Conservation (phyloP, 2,113 vertebrate genomes). For the Patagioenas fasciata region DNA sequence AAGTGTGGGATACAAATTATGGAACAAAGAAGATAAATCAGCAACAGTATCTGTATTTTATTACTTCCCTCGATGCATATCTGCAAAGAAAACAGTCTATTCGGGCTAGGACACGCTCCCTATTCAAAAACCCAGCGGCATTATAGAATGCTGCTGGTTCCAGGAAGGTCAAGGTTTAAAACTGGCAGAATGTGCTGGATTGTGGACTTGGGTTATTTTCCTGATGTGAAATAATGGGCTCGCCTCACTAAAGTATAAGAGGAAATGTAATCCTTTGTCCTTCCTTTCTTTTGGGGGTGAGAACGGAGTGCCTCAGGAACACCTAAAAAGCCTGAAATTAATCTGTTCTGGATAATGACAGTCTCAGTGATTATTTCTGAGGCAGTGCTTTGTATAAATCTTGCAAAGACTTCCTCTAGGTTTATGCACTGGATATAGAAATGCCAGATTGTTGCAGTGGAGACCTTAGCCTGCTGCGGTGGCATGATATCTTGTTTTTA, state of each 20-base stretch:
- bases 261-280: background rate
- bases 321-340: background rate
- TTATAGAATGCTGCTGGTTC: background rate
- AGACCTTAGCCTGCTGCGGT: background rate
- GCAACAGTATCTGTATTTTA: constrained; percentile 1
- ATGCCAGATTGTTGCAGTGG: background rate
- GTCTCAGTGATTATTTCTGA: background rate
- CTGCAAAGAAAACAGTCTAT: background rate
- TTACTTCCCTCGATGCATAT: background rate
- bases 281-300: background rate
- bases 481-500: background rate
- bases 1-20: background rate
- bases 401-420: background rate
- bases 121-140: background rate
- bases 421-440: background rate
- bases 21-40: background rate
- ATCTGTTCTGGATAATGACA: background rate
- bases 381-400: background rate
- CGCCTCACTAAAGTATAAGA: background rate
- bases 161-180: background rate
- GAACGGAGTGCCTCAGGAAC: background rate
- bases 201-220: background rate
- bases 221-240: background rate
- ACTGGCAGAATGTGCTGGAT: background rate
- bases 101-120: background rate